Conservation (phyloP, 2,888 invertebrate genomes). For the Mythimna pallens region DNA sequence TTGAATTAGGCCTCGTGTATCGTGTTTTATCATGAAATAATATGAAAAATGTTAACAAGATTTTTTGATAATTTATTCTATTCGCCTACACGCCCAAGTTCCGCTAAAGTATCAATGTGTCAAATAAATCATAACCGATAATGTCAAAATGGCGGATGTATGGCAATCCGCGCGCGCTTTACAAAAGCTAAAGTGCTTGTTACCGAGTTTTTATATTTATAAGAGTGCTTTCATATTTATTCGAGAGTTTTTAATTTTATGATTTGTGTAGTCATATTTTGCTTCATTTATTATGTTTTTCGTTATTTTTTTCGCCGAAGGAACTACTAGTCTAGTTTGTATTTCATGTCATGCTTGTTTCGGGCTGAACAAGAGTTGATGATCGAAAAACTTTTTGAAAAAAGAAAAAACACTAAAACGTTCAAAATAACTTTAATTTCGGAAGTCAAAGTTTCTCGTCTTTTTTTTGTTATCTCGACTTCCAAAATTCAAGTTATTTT, state of each 20-base stretch:
- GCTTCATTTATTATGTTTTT: not conserved
- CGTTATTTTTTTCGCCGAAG: not conserved
- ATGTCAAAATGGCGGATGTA: slow-evolving; percentile 52
- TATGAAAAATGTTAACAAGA: slow-evolving; percentile 17
- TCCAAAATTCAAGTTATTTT: too few relatives aligned
- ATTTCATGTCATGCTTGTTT: too few relatives aligned
- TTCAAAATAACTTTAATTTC: too few relatives aligned
- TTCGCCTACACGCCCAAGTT: slow-evolving; percentile 36
- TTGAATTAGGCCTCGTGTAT: slow-evolving; percentile 3
- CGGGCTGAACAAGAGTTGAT: too few relatives aligned
- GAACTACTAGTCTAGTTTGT: too few relatives aligned
- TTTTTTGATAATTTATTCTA: slow-evolving; percentile 42
- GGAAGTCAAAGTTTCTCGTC: too few relatives aligned
- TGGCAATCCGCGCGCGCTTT: slow-evolving; percentile 17
- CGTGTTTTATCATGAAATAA: slow-evolving; percentile 19
- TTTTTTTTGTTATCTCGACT: too few relatives aligned
- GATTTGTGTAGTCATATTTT: slow-evolving; percentile 2
- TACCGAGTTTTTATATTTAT: slow-evolving; percentile 38
- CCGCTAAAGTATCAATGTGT: slow-evolving; percentile 51
- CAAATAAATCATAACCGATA: slow-evolving; percentile 55
- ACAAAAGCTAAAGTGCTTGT: slow-evolving; percentile 15
- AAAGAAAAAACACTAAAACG: too few relatives aligned
- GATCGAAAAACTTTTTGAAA: too few relatives aligned
- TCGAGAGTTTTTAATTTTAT: slow-evolving; percentile 12
- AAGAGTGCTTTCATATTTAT: slow-evolving; percentile 34